Evolutionary conservation across 2,888 invertebrate species (phyloP).

Genomic region (Tetragonisca angustula): DNA sequence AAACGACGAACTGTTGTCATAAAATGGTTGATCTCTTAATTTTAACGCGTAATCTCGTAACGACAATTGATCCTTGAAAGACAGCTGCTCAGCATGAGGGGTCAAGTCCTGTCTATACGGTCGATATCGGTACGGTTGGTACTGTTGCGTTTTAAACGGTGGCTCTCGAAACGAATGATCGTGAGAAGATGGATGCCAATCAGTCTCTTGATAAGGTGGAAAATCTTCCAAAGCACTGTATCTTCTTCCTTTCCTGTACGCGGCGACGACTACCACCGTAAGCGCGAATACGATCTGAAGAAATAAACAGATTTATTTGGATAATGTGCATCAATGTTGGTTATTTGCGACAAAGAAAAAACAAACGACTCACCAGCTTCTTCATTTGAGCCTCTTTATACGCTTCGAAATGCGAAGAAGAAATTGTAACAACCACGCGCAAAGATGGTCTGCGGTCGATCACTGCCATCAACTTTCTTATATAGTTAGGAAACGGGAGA

Average conservation of each 20-base stretch:
- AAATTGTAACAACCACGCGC: constrained; percentile 14
- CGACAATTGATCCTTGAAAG: constrained; percentile 43
- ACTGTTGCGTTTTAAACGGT: constrained; percentile 54
- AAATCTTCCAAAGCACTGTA: constrained; percentile 62
- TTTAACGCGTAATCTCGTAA: constrained; percentile 55
- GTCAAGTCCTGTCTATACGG: constrained; percentile 35
- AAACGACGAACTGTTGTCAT: constrained; percentile 33
- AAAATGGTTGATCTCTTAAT: constrained; percentile 28
- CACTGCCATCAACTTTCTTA: constrained; percentile 52
- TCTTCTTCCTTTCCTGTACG: constrained; percentile 60
- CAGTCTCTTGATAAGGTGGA: constrained; percentile 65
- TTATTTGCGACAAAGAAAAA: background rate
- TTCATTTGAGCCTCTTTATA: constrained; percentile 32
- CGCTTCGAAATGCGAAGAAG: background rate
- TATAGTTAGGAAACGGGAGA: constrained; percentile 45
- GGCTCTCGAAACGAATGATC: constrained; percentile 65
- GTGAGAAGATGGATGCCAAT: constrained; percentile 58
- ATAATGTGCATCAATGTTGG: background rate
- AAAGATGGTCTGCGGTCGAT: constrained; percentile 44
- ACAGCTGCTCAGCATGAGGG: constrained; percentile 23
- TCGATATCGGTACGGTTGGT: constrained; percentile 40
- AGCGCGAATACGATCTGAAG: constrained; percentile 71
- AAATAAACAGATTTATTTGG: constrained; percentile 1
- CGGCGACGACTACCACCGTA: constrained; percentile 61
- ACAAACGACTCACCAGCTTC: constrained; percentile 46